Evolutionary conservation across 2,888 invertebrate genomes (phyloP).

Genomic region (Pheosia gnoma): DNA sequence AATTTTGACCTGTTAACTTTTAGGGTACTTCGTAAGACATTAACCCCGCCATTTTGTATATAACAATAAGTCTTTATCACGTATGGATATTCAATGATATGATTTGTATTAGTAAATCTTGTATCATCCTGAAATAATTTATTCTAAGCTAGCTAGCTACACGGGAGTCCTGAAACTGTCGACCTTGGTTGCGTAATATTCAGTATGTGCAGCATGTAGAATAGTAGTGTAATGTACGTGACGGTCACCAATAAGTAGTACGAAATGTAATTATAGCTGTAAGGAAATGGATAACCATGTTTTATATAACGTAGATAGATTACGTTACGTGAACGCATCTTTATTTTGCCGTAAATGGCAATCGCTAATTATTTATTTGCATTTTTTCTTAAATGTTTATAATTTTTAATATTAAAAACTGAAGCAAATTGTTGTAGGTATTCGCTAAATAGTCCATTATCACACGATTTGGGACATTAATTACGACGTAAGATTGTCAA

Average conservation of each 20-base stretch:
- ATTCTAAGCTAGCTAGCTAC: slow-evolving; percentile 25
- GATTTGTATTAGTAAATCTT: slow-evolving; percentile 31
- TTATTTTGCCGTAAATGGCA: slow-evolving; percentile 72
- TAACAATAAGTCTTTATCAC: slow-evolving; percentile 34
- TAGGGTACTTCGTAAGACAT: slow-evolving; percentile 23
- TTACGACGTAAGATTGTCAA: slow-evolving; percentile 32
- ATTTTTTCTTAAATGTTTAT: slow-evolving; percentile 80
- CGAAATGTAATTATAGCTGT: slow-evolving; percentile 77
- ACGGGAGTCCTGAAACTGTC: slow-evolving; percentile 27
- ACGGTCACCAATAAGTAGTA: slow-evolving; percentile 68
- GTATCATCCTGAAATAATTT: slow-evolving; percentile 39
- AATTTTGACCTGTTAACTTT: slow-evolving; percentile 8
- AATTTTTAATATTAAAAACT: slow-evolving; percentile 71
- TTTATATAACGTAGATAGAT: slow-evolving; percentile 82
- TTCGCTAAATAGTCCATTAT: slow-evolving; percentile 61
- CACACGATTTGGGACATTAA: slow-evolving; percentile 38
- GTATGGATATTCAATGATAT: slow-evolving; percentile 31
- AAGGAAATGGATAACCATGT: slow-evolving; percentile 79
- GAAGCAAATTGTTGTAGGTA: slow-evolving; percentile 67
- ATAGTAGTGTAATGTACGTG: slow-evolving; percentile 66
- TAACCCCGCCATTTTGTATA: slow-evolving; percentile 46
- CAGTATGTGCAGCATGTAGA: slow-evolving; percentile 66
- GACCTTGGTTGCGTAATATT: slow-evolving; percentile 50
- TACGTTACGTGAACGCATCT: slow-evolving; percentile 75
- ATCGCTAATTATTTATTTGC: slow-evolving; percentile 83